Percentiles rank a stretch among this genome's conserved stretches.
These are phyloP conservation scores for Seison nebaliae DNA, from an alignment of 1,140 invertebrate species.

Conservation along the genomic window DNA sequence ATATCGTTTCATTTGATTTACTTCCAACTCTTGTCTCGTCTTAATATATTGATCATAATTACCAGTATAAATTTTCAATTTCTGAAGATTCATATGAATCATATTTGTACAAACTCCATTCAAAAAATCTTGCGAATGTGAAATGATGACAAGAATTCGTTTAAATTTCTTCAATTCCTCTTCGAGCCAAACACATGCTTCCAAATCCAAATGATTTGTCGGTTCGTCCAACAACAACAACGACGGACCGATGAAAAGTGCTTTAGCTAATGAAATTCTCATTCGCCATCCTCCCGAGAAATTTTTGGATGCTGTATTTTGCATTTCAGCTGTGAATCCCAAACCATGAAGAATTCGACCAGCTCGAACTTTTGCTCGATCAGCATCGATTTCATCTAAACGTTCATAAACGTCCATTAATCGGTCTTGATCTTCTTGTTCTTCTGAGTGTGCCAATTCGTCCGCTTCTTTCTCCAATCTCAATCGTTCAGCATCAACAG, in stretches of 20 bases:
- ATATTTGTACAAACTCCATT: constrained; percentile 98
- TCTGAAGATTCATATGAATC: constrained; percentile 70
- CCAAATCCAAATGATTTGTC: constrained; percentile 45
- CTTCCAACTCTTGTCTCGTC: constrained; percentile 66
- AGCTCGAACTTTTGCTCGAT: constrained; percentile 70
- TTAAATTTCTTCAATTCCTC: constrained; percentile 85
- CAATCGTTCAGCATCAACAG: constrained; percentile 76
- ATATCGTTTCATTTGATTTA: constrained; percentile 95
- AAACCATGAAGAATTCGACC: constrained; percentile 79
- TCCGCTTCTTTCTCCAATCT: constrained; percentile 73
- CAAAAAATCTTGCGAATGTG: constrained; percentile 98
- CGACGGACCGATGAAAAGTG: constrained; percentile 24
- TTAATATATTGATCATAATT: constrained; percentile 82
- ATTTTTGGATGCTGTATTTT: constrained; percentile 59
- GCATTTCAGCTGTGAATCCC: constrained; percentile 81
- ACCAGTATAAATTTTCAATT: constrained; percentile 33
- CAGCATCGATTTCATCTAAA: constrained; percentile 76
- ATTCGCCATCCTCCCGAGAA: constrained; percentile 96
- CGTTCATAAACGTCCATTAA: constrained; percentile 90
- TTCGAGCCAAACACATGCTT: constrained; percentile 94
- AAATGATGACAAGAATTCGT: constrained; percentile 85
- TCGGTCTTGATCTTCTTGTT: constrained; percentile 66
- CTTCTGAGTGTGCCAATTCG: constrained; percentile 50
- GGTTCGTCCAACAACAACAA: constrained; percentile 34
- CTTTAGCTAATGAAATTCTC: constrained; percentile 75